Percentiles rank a stretch among this genome's conserved stretches.
Conservation (phyloP, 2,797 vertebrate species). For the Tokudaia muenninki region DNA sequence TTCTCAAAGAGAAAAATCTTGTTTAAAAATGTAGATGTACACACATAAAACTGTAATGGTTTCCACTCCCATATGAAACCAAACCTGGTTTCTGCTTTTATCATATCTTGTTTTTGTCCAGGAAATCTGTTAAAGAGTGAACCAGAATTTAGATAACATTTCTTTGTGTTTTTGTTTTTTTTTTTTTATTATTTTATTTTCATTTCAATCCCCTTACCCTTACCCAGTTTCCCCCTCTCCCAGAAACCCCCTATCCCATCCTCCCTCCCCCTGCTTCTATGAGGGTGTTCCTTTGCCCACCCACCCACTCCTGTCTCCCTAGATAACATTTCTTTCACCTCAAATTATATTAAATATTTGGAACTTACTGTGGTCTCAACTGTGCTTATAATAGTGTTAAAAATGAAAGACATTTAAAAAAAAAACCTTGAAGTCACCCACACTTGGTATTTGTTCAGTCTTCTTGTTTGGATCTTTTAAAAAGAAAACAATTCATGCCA, state of each 20-base stretch:
- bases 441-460: conserved; percentile 69
- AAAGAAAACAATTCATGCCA: conserved; percentile 70
- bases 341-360: conserved; percentile 70
- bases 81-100: conserved; percentile 75
- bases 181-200: no score
- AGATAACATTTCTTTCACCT: conserved; percentile 63
- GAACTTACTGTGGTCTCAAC: conserved; percentile 68
- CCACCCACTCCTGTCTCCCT: no score
- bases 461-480: conserved; percentile 74
- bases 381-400: conserved; percentile 66
- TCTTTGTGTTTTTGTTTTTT: conserved; percentile 4
- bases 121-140: conserved; percentile 71
- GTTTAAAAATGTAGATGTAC: conserved; percentile 79
- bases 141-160: conserved; percentile 27
- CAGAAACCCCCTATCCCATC: no score
- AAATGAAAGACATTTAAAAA: conserved; percentile 70
- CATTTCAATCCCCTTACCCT: no score
- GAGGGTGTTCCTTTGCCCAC: no score
- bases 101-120: conserved; percentile 72
- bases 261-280: no score
- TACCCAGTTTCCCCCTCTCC: no score
- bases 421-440: conserved; percentile 63
- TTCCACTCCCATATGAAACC: conserved; percentile 62
- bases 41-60: conserved; percentile 53
- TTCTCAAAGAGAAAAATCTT: conserved; percentile 76